Evolutionary conservation across 1,140 invertebrate species (phyloP).

Genomic region (Brachionus asplanchnoidis): DNA sequence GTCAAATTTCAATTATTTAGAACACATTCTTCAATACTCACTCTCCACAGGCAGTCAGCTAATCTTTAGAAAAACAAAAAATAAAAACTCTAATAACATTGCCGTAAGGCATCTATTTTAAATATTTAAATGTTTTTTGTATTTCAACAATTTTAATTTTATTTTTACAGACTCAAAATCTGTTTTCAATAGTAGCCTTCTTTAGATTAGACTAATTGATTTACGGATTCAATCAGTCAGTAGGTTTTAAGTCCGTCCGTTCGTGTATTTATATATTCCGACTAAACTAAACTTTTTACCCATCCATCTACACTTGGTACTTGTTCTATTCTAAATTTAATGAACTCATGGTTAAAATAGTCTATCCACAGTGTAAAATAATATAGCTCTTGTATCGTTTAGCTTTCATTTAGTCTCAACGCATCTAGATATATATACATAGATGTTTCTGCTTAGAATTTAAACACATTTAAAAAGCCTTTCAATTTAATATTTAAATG

Average conservation of each 20-base stretch:
- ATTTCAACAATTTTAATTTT: background rate
- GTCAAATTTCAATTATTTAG: slow-evolving; percentile 34
- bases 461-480: too few relatives aligned
- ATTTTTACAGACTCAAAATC: background rate
- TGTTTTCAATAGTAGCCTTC: background rate
- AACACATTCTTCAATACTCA: background rate
- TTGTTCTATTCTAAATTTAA: background rate
- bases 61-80: background rate
- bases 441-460: too few relatives aligned
- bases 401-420: too few relatives aligned
- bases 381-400: too few relatives aligned
- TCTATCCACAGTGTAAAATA: too few relatives aligned
- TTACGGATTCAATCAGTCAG: background rate
- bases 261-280: background rate
- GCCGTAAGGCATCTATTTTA: background rate
- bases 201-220: slow-evolving; percentile 2
- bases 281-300: background rate
- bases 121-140: slow-evolving; percentile 1
- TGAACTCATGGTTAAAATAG: background rate
- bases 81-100: background rate
- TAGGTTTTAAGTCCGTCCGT: background rate
- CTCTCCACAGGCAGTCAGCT: background rate
- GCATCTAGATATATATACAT: too few relatives aligned
- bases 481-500: too few relatives aligned
- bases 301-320: background rate